Percentiles rank a stretch among this genome's conserved stretches.
Evolutionary conservation across 2,888 invertebrate species (phyloP).

Genomic region (Drosophila picticornis): DNA sequence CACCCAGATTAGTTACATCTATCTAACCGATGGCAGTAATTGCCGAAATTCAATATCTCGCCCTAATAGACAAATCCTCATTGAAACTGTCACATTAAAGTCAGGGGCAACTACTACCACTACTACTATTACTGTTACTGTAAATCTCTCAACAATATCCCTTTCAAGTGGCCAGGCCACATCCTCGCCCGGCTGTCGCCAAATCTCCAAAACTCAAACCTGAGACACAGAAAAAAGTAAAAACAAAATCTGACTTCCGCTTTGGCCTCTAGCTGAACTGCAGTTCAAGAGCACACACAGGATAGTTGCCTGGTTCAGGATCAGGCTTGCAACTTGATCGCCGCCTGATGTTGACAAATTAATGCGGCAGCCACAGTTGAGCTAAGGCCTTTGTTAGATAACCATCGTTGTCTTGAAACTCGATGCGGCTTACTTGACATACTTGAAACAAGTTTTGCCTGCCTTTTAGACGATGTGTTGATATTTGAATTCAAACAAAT

Average conservation of each 20-base stretch:
- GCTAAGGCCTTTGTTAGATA: conserved; percentile 38
- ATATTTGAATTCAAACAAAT: conserved; percentile 77
- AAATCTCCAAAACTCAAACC: conserved; percentile 16
- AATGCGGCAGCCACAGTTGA: conserved; percentile 59
- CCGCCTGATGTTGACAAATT: conserved; percentile 69
- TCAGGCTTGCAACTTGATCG: conserved; percentile 64
- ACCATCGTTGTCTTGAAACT: conserved; percentile 54
- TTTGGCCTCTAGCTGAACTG: conserved; percentile 40
- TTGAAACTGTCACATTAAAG: conserved; percentile 55
- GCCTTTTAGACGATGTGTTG: conserved; percentile 67
- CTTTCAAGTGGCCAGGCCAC: conserved; percentile 56
- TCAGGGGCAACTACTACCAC: conserved; percentile 40
- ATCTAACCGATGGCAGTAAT: conserved; percentile 23
- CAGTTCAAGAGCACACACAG: conserved; percentile 57
- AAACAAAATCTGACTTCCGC: conserved; percentile 61
- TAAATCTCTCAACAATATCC: conserved; percentile 50
- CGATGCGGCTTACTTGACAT: conserved; percentile 66
- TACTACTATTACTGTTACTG: conserved; percentile 22
- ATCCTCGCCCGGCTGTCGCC: conserved; percentile 54
- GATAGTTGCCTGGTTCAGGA: conserved; percentile 38
- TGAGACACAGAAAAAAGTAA: conserved; percentile 10
- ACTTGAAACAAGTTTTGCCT: conserved; percentile 43
- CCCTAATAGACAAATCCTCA: conserved; percentile 42
- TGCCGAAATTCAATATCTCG: conserved; percentile 37
- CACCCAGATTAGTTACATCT: conserved; percentile 21